Conservation (phyloP, 2,113 vertebrate genomes). For the Agapornis roseicollis region DNA sequence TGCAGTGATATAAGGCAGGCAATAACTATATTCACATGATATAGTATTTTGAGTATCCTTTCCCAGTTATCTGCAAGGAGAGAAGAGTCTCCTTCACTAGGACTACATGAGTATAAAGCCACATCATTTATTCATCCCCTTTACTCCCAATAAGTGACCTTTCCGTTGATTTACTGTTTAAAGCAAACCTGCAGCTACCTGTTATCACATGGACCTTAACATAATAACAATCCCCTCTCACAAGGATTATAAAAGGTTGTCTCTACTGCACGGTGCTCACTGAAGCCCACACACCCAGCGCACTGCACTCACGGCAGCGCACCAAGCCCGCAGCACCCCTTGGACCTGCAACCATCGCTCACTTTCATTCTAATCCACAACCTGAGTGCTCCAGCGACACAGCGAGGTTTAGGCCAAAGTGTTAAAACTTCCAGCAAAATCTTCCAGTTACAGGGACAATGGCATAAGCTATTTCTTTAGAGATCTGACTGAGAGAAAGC, state of each 20-base stretch:
- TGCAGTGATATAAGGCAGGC: constrained; percentile 80
- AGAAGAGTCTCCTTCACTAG: constrained; percentile 62
- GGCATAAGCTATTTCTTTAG: neutral
- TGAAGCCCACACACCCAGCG: neutral
- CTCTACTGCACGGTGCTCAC: neutral
- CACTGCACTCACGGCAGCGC: neutral
- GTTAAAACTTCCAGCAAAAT: neutral
- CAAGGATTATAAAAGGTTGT: neutral
- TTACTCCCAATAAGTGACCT: neutral
- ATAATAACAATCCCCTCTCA: neutral
- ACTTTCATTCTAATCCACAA: neutral
- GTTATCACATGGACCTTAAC: neutral
- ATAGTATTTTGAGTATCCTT: constrained; percentile 62
- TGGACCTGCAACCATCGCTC: neutral
- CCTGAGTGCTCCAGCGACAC: neutral
- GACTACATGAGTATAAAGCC: constrained; percentile 1
- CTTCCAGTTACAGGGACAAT: neutral
- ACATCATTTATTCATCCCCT: constrained; percentile 17
- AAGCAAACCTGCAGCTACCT: neutral
- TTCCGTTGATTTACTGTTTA: fast-evolving
- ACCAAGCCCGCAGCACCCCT: neutral
- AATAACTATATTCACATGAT: constrained; percentile 79
- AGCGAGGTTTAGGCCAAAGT: neutral
- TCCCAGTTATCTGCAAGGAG: constrained; percentile 65
- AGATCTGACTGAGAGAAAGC: neutral